These are phyloP conservation scores for Sylvietta virens DNA, from an alignment of 2,113 vertebrate species.

Conservation along the genomic window DNA sequence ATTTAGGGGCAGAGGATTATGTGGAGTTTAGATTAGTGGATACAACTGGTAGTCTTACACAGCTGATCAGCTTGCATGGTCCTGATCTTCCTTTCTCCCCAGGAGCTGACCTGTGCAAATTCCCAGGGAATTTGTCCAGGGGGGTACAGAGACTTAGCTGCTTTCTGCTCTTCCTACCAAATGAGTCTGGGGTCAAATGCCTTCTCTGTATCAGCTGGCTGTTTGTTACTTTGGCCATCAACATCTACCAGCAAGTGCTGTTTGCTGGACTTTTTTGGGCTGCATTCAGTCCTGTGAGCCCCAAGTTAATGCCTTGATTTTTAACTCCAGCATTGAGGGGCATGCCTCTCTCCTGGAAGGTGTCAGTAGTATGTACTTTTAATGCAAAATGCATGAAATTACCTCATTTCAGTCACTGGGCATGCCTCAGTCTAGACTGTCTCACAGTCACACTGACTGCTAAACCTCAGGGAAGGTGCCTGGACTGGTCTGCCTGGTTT, in stretches of 20 bases:
- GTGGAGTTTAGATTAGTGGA: not conserved
- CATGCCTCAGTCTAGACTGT: not conserved
- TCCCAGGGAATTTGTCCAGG: not conserved
- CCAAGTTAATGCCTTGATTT: not conserved
- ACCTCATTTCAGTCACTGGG: not conserved
- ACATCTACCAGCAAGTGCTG: not conserved
- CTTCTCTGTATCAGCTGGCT: not conserved
- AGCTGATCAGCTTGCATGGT: not conserved
- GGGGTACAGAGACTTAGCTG: not conserved
- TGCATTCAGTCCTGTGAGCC: not conserved
- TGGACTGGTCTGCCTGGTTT: not conserved
- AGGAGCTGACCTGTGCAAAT: not conserved
- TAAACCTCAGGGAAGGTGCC: not conserved
- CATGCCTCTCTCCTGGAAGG: not conserved
- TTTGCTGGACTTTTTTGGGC: not conserved
- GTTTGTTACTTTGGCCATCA: not conserved
- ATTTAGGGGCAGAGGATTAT: not conserved
- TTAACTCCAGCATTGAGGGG: not conserved
- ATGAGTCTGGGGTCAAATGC: not conserved
- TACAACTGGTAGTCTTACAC: not conserved
- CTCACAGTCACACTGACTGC: not conserved
- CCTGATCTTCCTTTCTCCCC: not conserved
- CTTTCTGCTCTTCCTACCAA: not conserved
- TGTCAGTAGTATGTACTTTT: not conserved
- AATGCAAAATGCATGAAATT: not conserved